phyloP scores from a whole-genome alignment of 2,797 vertebrate species.

The Lutjanus argentimaculatus region DNA sequence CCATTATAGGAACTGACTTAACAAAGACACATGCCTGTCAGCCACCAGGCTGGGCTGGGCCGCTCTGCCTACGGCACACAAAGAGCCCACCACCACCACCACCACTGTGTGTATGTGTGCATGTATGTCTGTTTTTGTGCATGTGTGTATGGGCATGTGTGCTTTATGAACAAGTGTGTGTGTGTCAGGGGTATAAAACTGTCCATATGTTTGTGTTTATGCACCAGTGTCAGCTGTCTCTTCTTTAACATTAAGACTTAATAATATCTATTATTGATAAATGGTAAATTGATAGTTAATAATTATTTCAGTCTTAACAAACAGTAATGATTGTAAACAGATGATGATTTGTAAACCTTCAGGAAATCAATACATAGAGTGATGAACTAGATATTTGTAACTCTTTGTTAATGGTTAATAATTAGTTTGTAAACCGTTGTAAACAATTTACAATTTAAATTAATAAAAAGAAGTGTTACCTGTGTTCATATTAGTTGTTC shows the following conservation, averaged over 20 bases:
- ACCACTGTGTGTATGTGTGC: constrained; percentile 22
- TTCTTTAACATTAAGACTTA: neutral
- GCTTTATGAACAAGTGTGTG: constrained; percentile 1
- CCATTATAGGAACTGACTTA: constrained; percentile 94
- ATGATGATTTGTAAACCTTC: no score
- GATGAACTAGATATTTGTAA: no score
- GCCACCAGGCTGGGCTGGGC: constrained; percentile 90
- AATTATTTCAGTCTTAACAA: no score
- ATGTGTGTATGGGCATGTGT: constrained; percentile 15
- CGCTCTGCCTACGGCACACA: constrained; percentile 68
- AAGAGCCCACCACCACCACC: constrained; percentile 63
- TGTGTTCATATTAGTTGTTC: neutral
- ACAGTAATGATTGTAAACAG: no score
- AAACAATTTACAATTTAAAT: no score
- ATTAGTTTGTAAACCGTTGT: no score
- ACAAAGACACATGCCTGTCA: constrained; percentile 97
- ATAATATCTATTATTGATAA: no score
- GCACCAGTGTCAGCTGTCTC: constrained; percentile 24
- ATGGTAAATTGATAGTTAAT: no score
- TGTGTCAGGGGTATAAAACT: neutral
- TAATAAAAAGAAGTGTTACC: no score
- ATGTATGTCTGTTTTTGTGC: constrained; percentile 9
- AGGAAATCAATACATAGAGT: no score
- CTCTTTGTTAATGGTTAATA: no score
- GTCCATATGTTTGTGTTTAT: neutral